Percentiles rank a stretch among this genome's conserved stretches.
Conservation (phyloP, 2,113 vertebrate genomes). For the Ammospiza caudacuta region DNA sequence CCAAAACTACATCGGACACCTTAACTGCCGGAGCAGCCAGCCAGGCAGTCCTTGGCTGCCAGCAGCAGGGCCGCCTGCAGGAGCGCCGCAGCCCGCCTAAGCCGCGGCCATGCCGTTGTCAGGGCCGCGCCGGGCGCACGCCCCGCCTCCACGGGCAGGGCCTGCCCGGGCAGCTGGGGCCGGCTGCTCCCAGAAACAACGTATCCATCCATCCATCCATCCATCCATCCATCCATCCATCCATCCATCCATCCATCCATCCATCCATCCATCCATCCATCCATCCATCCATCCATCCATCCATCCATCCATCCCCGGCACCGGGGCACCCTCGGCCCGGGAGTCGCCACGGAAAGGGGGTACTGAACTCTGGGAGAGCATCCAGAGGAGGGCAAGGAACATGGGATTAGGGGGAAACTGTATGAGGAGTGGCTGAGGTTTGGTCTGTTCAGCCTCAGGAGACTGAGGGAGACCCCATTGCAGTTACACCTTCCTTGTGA, state of each 20-base stretch:
- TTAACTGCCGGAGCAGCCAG: not conserved
- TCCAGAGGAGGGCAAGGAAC: no score
- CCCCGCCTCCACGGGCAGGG: not conserved
- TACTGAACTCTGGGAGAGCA: accelerated
- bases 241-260: no score
- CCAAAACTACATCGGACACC: accelerated
- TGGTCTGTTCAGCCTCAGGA: not conserved
- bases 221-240: no score
- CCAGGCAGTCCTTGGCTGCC: accelerated
- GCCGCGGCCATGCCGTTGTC: not conserved
- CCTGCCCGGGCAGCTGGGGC: accelerated
- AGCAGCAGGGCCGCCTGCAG: not conserved
- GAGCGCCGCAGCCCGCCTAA: accelerated
- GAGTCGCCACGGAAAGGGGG: accelerated
- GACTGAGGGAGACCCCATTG: accelerated
- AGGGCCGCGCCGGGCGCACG: accelerated
- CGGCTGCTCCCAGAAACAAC: not conserved
- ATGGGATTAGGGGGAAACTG: no score
- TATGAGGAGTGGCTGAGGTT: accelerated
- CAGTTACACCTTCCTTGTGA: accelerated
- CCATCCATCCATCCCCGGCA: not conserved
- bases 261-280: no score
- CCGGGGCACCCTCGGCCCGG: no score
- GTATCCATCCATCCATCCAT: no score
- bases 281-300: no score